These are phyloP conservation scores for Limnodromus scolopaceus DNA, from an alignment of 2,797 vertebrate genomes.

Conservation along the genomic window DNA sequence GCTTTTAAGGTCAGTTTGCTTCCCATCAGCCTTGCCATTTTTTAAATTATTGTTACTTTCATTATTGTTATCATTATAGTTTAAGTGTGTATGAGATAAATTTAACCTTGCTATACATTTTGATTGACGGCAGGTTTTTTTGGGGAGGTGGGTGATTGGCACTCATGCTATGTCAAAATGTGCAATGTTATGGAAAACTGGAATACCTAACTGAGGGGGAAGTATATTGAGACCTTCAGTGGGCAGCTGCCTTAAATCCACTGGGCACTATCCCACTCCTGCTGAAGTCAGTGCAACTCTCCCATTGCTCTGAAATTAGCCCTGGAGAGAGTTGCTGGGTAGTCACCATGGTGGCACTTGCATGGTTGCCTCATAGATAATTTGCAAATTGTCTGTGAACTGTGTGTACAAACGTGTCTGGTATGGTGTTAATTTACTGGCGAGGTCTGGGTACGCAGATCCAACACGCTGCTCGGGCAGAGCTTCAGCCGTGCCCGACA, in stretches of 20 bases:
- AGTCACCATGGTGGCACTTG: neutral
- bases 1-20: neutral
- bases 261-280: neutral
- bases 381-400: neutral
- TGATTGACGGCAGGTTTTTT: neutral
- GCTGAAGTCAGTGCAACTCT: neutral
- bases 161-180: neutral
- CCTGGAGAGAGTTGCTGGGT: neutral
- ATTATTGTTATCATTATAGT: neutral
- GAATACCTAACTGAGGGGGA: neutral
- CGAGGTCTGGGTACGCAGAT: neutral
- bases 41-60: neutral
- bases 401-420: neutral
- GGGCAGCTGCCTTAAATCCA: neutral
- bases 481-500: neutral
- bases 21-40: neutral
- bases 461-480: neutral
- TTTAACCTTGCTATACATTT: neutral
- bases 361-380: neutral
- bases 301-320: neutral
- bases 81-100: neutral
- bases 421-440: neutral
- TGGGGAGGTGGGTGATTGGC: neutral
- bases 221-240: neutral
- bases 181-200: neutral